Conservation (phyloP, 2,797 vertebrate species). For the Hybognathus amarus region DNA sequence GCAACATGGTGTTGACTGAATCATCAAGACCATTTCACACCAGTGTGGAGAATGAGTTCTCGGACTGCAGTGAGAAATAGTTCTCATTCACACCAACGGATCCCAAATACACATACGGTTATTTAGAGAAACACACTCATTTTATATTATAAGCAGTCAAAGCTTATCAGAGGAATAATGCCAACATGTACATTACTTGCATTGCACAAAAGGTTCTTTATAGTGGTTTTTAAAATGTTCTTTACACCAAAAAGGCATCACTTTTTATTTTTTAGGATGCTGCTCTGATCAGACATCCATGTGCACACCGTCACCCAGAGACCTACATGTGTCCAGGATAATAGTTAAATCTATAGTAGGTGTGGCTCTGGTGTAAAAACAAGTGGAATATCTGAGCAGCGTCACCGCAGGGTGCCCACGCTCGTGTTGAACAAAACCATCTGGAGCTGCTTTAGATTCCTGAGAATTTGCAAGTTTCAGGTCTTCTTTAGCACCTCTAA, state of each 20-base stretch:
- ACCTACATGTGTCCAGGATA: background rate
- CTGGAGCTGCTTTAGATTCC: conserved; percentile 48
- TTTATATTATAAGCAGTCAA: background rate
- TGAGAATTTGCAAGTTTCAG: conserved; percentile 14
- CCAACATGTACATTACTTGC: too few species aligned
- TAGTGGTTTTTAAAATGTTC: background rate
- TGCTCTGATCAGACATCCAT: background rate
- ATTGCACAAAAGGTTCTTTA: background rate
- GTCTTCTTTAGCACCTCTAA: conserved; percentile 33
- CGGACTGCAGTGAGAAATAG: background rate
- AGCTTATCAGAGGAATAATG: background rate
- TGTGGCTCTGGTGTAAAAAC: conserved; percentile 31
- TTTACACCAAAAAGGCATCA: background rate
- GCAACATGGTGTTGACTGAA: background rate
- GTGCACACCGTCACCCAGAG: background rate
- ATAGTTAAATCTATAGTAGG: conserved; percentile 3
- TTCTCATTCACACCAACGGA: background rate
- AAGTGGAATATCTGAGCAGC: background rate
- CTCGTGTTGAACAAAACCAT: conserved; percentile 37
- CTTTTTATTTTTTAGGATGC: background rate
- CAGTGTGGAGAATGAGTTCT: background rate
- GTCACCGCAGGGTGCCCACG: conserved; percentile 16
- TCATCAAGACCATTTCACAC: background rate
- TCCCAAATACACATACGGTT: background rate
- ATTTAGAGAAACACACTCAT: background rate